Percentiles rank a stretch among this genome's conserved stretches.
Evolutionary conservation across 2,797 vertebrate species (phyloP).

Genomic region (Rhabdomys pumilio): DNA sequence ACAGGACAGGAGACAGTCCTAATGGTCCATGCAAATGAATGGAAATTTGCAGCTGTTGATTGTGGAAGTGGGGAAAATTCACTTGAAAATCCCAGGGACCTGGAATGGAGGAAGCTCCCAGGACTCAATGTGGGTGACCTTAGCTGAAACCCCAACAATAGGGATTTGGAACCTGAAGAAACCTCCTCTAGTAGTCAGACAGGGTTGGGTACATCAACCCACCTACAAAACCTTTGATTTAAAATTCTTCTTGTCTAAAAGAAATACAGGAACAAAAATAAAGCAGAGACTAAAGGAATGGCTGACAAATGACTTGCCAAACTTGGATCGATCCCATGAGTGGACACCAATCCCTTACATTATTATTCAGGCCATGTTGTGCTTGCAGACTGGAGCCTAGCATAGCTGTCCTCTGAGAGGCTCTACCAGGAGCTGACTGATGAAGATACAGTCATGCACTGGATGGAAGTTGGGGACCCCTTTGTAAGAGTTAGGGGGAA

Average conservation of each 20-base stretch:
- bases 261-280: not conserved
- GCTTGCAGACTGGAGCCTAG: not conserved
- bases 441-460: not conserved
- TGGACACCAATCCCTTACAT: not conserved
- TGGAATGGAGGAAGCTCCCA: not conserved
- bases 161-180: not conserved
- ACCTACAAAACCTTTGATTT: not conserved
- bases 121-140: not conserved
- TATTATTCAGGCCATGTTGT: not conserved
- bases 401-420: not conserved
- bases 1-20: not conserved
- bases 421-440: not conserved
- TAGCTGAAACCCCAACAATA: not conserved
- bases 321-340: not conserved
- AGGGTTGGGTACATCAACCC: not conserved
- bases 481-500: not conserved
- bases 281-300: not conserved
- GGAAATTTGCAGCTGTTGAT: not conserved
- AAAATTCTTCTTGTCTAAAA: not conserved
- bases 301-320: not conserved
- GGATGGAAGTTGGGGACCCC: too few species aligned
- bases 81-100: not conserved
- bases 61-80: fast-evolving
- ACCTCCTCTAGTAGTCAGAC: not conserved
- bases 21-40: not conserved